These are phyloP conservation scores for Hymenochirus boettgeri DNA, from an alignment of 2,113 vertebrate genomes.

Conservation along the genomic window DNA sequence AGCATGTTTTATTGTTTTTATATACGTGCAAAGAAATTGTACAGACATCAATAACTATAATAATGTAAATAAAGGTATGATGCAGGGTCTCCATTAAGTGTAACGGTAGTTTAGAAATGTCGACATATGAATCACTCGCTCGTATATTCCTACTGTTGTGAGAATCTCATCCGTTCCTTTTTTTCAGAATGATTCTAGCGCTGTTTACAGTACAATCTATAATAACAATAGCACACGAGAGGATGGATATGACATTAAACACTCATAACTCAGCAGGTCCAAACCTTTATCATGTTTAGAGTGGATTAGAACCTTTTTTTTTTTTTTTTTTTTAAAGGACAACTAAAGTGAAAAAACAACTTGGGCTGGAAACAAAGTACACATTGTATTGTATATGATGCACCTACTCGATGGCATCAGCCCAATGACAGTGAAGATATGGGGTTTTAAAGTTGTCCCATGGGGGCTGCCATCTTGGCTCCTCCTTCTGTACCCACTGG, in stretches of 20 bases:
- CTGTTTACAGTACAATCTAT: constrained; percentile 10
- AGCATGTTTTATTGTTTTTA: not conserved
- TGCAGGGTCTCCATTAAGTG: not conserved
- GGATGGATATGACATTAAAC: not conserved
- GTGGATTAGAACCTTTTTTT: not conserved
- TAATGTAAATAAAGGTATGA: not conserved
- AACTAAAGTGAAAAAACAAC: too few species aligned
- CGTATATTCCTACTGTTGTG: not conserved
- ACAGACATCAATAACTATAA: constrained; percentile 2
- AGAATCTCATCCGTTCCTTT: not conserved
- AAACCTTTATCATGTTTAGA: constrained; percentile 3
- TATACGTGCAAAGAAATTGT: not conserved
- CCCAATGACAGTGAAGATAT: too few species aligned
- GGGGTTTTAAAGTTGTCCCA: too few species aligned
- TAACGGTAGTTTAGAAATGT: not conserved
- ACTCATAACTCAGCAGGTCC: constrained; percentile 11
- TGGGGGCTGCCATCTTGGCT: too few species aligned
- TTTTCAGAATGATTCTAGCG: not conserved
- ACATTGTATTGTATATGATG: too few species aligned
- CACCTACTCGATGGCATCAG: too few species aligned
- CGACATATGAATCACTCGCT: not conserved
- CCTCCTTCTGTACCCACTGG: too few species aligned
- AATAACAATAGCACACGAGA: constrained; percentile 6
- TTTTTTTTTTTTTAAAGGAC: not conserved
- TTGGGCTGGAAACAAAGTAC: too few species aligned